phyloP scores from a whole-genome alignment of 2,797 vertebrate species.

The Cirrhinus mrigala region DNA sequence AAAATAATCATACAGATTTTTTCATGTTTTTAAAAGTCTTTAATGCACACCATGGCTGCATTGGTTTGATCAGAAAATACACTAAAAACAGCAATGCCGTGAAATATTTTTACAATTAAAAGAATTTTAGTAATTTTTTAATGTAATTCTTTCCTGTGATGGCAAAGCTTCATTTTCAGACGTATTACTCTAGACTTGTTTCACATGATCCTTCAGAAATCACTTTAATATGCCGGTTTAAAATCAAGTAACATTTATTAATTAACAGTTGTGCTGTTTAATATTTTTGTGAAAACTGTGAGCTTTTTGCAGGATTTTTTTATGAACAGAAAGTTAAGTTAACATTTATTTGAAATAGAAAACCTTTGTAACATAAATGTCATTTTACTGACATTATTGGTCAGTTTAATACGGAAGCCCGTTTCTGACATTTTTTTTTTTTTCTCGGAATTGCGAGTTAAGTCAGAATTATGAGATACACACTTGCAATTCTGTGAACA shows the following conservation, averaged over 20 bases:
- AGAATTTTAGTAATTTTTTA: not conserved
- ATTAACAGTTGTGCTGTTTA: not conserved
- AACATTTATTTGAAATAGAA: not conserved
- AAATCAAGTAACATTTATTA: not conserved
- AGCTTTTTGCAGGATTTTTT: not conserved
- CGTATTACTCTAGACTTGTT: not conserved
- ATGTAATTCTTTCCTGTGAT: not conserved
- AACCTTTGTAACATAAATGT: not conserved
- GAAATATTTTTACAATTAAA: not conserved
- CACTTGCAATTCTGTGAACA: too few relatives aligned
- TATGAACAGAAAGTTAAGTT: constrained; percentile 32
- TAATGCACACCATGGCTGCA: not conserved
- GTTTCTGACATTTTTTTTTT: too few relatives aligned
- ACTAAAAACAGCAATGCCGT: not conserved
- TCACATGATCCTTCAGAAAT: not conserved
- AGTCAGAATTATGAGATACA: too few relatives aligned
- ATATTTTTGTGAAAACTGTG: not conserved
- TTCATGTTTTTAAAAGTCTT: too few relatives aligned
- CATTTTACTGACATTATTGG: not conserved
- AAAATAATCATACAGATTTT: not conserved
- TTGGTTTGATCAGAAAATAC: not conserved
- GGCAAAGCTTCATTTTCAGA: not conserved
- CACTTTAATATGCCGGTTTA: not conserved
- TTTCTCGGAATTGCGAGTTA: too few relatives aligned
- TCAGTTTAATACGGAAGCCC: too few relatives aligned